Percentiles rank a stretch among this genome's conserved stretches.
Conservation (phyloP, 1,140 invertebrate species). For the Habropoda laboriosa region DNA sequence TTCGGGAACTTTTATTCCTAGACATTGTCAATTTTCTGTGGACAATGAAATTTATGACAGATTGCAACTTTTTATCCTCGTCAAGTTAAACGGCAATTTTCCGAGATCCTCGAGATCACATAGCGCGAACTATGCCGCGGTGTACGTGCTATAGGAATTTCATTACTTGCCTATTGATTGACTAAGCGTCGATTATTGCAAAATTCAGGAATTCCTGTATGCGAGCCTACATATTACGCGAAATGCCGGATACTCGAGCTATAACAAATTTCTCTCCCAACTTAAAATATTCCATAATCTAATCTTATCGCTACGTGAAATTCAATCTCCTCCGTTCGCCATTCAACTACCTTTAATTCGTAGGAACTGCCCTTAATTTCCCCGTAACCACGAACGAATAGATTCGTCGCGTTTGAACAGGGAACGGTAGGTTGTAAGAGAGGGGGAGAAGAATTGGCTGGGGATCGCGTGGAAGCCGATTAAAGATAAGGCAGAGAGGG, state of each 20-base stretch:
- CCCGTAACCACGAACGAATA: not conserved
- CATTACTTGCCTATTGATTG: constrained; percentile 14
- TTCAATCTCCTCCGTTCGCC: no score
- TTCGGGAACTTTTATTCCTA: no score
- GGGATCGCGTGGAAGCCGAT: not conserved
- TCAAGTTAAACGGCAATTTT: not conserved
- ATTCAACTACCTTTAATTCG: not conserved
- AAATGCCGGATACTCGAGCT: no score
- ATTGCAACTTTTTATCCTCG: no score
- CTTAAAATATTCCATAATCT: no score
- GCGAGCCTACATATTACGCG: not conserved
- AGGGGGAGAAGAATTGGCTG: not conserved
- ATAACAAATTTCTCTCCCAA: no score
- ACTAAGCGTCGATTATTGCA: not conserved
- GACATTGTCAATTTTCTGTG: no score
- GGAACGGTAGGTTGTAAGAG: not conserved
- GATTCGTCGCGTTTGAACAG: not conserved
- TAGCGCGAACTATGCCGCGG: not conserved
- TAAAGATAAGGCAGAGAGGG: not conserved
- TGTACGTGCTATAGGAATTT: constrained; percentile 3
- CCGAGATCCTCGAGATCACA: not conserved
- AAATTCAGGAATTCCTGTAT: constrained; percentile 1
- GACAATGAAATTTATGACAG: not conserved
- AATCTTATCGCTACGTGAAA: no score
- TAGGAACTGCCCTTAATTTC: not conserved